Evolutionary conservation across 2,888 invertebrate genomes (phyloP).

Genomic region (Cryptus armator): DNA sequence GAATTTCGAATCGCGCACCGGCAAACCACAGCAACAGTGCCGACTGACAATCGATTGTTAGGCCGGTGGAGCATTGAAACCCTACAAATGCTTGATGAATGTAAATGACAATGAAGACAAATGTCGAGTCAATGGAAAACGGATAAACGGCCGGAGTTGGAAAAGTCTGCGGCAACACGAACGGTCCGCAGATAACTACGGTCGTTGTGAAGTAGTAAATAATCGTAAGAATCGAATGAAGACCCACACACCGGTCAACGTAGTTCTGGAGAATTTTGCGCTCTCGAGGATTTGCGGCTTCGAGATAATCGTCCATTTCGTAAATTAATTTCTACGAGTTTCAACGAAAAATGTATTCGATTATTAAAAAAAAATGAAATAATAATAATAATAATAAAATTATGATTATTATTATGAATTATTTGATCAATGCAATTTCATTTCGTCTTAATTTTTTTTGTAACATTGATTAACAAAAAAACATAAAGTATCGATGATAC

Average conservation of each 20-base stretch:
- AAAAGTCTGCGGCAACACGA: constrained; percentile 60
- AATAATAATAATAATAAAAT: neutral
- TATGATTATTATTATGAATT: neutral
- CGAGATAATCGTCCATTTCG: constrained; percentile 68
- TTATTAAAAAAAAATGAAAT: neutral
- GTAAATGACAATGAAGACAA: constrained; percentile 44
- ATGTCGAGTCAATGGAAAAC: constrained; percentile 48
- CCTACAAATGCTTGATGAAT: constrained; percentile 55
- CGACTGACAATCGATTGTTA: constrained; percentile 69
- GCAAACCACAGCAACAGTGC: constrained; percentile 72
- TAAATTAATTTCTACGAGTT: constrained; percentile 7
- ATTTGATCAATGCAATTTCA: too few relatives aligned
- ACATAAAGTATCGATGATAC: neutral
- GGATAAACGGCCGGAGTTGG: constrained; percentile 62
- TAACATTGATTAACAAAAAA: neutral
- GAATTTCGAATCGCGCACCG: constrained; percentile 68
- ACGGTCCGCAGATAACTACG: constrained; percentile 65
- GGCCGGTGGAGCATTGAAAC: constrained; percentile 54
- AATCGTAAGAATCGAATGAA: constrained; percentile 54
- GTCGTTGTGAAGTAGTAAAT: constrained; percentile 61
- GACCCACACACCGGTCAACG: constrained; percentile 48
- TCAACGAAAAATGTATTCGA: neutral
- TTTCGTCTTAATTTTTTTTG: too few relatives aligned
- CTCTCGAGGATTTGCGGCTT: constrained; percentile 48
- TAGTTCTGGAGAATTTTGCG: constrained; percentile 64